Evolutionary conservation across 1,140 invertebrate species (phyloP).

Genomic region (Copidosoma floridanum): DNA sequence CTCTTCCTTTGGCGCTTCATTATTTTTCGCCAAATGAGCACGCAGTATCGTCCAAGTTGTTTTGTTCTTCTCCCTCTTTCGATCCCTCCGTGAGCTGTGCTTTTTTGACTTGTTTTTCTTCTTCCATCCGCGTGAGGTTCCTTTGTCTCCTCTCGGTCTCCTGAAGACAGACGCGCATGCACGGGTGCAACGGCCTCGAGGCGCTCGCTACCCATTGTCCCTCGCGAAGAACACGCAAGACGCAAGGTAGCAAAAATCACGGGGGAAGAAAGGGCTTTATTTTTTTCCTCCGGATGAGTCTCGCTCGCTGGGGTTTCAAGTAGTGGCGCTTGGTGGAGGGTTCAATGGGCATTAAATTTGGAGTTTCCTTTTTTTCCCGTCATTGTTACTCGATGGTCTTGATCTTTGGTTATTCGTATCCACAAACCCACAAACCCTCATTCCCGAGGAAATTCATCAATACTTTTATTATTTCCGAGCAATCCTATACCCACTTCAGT

Average conservation of each 20-base stretch:
- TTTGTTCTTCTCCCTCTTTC: neutral
- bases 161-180: neutral
- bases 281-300: neutral
- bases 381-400: neutral
- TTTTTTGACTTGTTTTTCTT: neutral
- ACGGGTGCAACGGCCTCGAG: neutral
- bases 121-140: neutral
- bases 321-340: neutral
- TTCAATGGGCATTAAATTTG: constrained; percentile 4
- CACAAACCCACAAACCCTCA: no score
- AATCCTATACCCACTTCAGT: no score
- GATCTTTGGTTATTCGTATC: no score
- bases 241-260: no score
- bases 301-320: constrained; percentile 2
- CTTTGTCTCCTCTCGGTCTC: neutral
- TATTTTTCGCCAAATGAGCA: constrained; percentile 19
- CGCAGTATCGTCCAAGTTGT: neutral
- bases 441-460: no score
- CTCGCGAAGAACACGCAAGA: no score
- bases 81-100: no score
- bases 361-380: neutral
- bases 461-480: no score
- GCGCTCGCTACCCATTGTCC: neutral
- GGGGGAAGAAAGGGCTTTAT: neutral
- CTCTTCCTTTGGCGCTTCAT: neutral